phyloP scores from a whole-genome alignment of 1,140 invertebrate genomes.

The Caenorhabditis latens region DNA sequence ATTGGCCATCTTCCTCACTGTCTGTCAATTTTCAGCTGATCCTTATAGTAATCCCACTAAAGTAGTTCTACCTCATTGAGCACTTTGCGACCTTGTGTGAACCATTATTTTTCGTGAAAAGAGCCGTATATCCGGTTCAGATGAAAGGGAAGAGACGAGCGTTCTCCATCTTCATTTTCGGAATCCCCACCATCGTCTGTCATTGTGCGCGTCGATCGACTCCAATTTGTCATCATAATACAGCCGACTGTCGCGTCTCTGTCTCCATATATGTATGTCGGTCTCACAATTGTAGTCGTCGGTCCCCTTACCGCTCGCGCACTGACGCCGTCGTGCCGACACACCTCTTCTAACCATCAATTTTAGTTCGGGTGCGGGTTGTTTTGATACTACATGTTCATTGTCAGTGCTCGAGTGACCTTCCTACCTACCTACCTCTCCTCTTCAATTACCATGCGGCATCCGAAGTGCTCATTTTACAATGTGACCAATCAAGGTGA shows the following conservation, averaged over 20 bases:
- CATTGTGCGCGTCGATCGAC: constrained; percentile 19
- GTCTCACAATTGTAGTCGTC: constrained; percentile 48
- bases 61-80: neutral
- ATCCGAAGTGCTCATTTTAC: constrained; percentile 42
- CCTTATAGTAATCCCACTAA: neutral
- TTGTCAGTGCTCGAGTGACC: constrained; percentile 37
- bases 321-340: constrained; percentile 41
- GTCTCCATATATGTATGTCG: neutral
- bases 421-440: neutral
- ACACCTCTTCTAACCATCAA: constrained; percentile 34
- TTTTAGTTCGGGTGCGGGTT: constrained; percentile 44
- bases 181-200: constrained; percentile 18
- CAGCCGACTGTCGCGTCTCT: constrained; percentile 24
- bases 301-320: constrained; percentile 36
- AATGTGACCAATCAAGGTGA: constrained; percentile 34
- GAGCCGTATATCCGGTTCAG: constrained; percentile 26
- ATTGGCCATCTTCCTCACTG: too few relatives aligned
- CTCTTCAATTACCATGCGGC: constrained; percentile 46
- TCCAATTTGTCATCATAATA: constrained; percentile 55
- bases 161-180: constrained; percentile 22
- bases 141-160: constrained; percentile 24
- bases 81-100: neutral
- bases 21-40: too few relatives aligned
- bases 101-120: neutral
- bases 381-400: constrained; percentile 20